Base-by-base conservation (phyloP, 2,113 vertebrate species). In the Xenus cinereus region DNA sequence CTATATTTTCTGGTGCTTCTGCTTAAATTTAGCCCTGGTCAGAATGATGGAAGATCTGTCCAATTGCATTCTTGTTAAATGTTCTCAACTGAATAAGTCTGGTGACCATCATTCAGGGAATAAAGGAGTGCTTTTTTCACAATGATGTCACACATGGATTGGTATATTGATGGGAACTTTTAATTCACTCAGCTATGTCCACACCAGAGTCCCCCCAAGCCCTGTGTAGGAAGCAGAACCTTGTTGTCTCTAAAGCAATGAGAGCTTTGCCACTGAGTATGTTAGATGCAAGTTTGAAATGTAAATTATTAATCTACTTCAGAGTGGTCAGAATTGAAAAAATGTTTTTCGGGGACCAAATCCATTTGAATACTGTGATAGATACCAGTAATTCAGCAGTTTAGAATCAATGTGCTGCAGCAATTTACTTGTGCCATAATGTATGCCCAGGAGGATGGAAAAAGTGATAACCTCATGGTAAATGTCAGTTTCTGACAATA, bases 401-500 rank as follows among this genome's bases (percentile, higher is more conserved):
- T 95, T 73, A 93, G 90, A 96, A 97, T 97, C 97, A 85, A 97
- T 97, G 91, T 66, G 83, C 69, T 92, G 76, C 91, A 89, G 95
- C 95, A 96, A 87, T 96, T 97, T 83, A 89, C 89, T 95, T 74
- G 62, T 82, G 37, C 89, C 32, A 27, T 77, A 84, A 60, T 71
- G 75, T 51, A 95, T 96, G 93, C 96, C 97, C 95, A 94, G 94
- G 85, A 97, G 96, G 95, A 84, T 94, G 96, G 95, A 97, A 97
- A 96, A 97, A 94, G 95, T 92, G 90, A 97, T 95, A 96, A 93
- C 73, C 94, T 80, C 75, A 14, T 51, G 60, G 77, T 79, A 95
- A 95, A 68, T 87, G 84, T 76, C 35, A 72, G 86, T 78, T 94
- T 94, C 92, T 78, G 59, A 94, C 86, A 91, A 94, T 85, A 90